Conservation (phyloP, 2,113 vertebrate species). For the Athene cunicularia region DNA sequence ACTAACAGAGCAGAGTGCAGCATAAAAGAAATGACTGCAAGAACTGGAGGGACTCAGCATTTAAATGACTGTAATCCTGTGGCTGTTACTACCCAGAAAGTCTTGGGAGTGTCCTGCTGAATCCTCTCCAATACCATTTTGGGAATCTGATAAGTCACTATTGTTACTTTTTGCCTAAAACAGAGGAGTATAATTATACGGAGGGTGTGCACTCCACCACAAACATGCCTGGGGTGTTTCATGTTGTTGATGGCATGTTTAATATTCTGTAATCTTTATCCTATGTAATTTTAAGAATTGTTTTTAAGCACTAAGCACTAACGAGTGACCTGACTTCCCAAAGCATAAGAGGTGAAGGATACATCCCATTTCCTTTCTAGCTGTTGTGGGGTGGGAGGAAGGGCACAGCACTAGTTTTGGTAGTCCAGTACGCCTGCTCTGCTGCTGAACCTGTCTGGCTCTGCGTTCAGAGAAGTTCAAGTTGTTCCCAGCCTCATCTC, state of each 20-base stretch:
- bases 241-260: conserved; percentile 18
- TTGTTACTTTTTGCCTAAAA: conserved; percentile 53
- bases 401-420: background rate
- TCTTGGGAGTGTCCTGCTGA: conserved; percentile 34
- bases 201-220: conserved; percentile 16
- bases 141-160: conserved; percentile 35
- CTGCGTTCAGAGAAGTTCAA: background rate
- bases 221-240: background rate
- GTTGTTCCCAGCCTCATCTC: background rate
- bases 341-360: background rate
- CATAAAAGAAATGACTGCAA: background rate
- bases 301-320: background rate
- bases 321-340: background rate
- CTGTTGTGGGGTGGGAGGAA: background rate
- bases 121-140: conserved; percentile 42
- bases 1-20: background rate
- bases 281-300: conserved; percentile 28
- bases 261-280: background rate
- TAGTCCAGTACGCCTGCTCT: background rate
- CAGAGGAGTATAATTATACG: conserved; percentile 25
- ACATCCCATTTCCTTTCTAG: background rate
- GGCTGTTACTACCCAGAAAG: background rate
- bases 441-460: background rate
- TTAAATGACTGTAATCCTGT: background rate
- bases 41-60: background rate